Conservation (phyloP, 2,797 vertebrate species). For the Psittacula derbiana region DNA sequence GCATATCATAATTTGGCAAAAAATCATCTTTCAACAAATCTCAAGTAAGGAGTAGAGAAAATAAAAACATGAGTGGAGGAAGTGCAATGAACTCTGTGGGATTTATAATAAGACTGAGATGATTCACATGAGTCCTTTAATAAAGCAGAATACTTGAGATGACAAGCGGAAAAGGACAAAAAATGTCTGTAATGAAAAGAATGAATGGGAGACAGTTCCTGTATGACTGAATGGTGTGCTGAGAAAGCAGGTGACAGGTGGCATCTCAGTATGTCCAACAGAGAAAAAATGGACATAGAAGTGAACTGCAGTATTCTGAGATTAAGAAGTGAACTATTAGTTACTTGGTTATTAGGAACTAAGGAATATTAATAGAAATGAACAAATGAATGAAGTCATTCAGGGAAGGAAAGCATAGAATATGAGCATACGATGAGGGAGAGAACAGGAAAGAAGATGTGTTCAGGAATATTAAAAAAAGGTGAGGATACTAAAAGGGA, state of each 20-base stretch:
- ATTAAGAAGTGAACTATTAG: not conserved
- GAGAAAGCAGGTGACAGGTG: not conserved
- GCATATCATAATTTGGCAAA: not conserved
- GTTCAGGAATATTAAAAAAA: not conserved
- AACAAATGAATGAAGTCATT: not conserved
- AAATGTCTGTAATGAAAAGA: not conserved
- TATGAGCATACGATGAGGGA: not conserved
- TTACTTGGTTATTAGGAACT: not conserved
- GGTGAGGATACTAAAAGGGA: not conserved
- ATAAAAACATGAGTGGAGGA: not conserved
- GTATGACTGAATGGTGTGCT: accelerated
- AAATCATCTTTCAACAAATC: not conserved
- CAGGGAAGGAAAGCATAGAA: not conserved
- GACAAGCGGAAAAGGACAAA: not conserved
- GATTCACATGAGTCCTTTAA: not conserved
- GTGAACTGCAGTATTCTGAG: not conserved
- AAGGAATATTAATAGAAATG: not conserved
- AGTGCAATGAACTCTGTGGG: not conserved
- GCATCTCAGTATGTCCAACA: not conserved
- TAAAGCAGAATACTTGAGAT: not conserved
- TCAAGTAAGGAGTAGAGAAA: not conserved
- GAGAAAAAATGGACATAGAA: not conserved
- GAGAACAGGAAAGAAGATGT: not conserved
- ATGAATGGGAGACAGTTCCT: not conserved
- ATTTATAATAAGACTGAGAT: not conserved